These are phyloP conservation scores for Setipinna tenuifilis DNA, from an alignment of 2,797 vertebrate species.

Conservation along the genomic window DNA sequence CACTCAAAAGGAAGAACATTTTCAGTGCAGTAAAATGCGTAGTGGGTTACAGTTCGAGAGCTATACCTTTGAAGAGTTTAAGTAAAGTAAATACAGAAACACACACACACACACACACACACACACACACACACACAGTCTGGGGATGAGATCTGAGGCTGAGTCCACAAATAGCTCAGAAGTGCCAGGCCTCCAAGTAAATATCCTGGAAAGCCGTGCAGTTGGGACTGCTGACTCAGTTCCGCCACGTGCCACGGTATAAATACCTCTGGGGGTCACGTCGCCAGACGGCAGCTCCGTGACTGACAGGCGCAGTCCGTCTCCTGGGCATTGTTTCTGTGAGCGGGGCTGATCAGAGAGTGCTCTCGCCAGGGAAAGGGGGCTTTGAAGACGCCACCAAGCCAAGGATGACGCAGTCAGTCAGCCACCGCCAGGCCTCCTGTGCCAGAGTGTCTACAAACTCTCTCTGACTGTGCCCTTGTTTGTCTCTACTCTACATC, in stretches of 20 bases:
- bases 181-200: not conserved
- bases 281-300: not conserved
- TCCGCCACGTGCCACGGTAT: not conserved
- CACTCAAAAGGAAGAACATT: not conserved
- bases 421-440: not conserved
- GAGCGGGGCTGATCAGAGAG: not conserved
- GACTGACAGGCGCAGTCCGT: not conserved
- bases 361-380: not conserved
- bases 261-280: not conserved
- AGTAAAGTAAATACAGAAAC: not conserved
- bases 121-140: not conserved
- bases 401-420: not conserved
- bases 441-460: not conserved
- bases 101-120: no score
- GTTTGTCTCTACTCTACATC: not conserved
- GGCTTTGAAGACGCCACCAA: not conserved
- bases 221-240: not conserved
- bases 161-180: not conserved
- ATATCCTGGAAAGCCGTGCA: conserved; percentile 6
- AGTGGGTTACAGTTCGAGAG: not conserved
- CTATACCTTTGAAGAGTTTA: not conserved
- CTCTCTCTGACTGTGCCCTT: not conserved
- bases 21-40: not conserved
- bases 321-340: not conserved
- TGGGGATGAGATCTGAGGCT: not conserved